Evolutionary conservation across 1,140 invertebrate species (phyloP), one percentile per base, ranked within the genome.

Genomic region (Tyrophagus putrescentiae): DNA sequence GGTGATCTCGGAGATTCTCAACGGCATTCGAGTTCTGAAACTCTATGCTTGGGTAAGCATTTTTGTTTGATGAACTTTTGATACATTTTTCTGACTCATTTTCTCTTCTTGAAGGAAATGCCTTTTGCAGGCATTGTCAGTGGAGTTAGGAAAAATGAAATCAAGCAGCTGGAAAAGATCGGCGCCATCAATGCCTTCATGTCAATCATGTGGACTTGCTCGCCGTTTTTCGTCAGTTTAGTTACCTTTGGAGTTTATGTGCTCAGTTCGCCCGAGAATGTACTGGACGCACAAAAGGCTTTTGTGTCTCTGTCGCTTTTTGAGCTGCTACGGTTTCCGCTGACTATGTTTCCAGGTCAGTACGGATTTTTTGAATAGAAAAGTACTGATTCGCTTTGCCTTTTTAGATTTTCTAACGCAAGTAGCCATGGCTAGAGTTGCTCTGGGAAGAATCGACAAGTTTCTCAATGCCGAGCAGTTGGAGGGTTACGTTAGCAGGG

Each of bases 361-460:
- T n/a, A n/a, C n/a, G n/a, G n/a, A n/a, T n/a, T n/a, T n/a, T n/a
- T n/a, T n/a, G n/a, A n/a, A n/a, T n/a, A n/a, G n/a, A n/a, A n/a
- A n/a, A n/a, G n/a, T n/a, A n/a, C n/a, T n/a, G n/a, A n/a, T n/a
- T n/a, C n/a, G n/a, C n/a, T n/a, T n/a, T n/a, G n/a, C n/a, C n/a
- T n/a, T n/a, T n/a, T n/a, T n/a, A n/a, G n/a, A 9, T 21, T 9
- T 59, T 34, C 50, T 33, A 11, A 58, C 31, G 39, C 42, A 27
- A 11, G 31, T 11, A 5, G 57, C 58, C 11, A 57, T 58, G 82
- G 82, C 84, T 34, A 79, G 78, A 67, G 84, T 88, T 57, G 86
- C 84, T 60, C 77, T 87, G 21, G 81, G 84, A 69, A 78, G 85
- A 72, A 82, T 92, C 62, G 89, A 90, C 68, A 87, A 86, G 72